Evolutionary conservation across 2,888 invertebrate genomes (phyloP), one percentile per base, ranked within the genome.

Genomic region (Aporophyla nigra): DNA sequence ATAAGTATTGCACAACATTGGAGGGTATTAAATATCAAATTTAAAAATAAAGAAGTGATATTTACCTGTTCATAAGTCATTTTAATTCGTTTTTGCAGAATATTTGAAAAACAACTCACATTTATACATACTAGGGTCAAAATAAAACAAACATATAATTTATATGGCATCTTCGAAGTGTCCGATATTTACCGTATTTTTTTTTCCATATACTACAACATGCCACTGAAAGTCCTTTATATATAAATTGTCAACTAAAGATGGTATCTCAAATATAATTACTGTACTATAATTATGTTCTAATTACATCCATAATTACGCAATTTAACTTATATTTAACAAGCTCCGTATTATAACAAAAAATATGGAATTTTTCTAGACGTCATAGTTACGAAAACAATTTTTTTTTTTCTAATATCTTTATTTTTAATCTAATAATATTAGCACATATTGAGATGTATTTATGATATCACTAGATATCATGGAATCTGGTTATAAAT

Each of bases 191-290:
- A 10, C 5, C 21, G 27, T 54, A 49, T 69, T 56, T 76, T 56
- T 76, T 77, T 80, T 73, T 43, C 33, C 51, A 58, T 67, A 61
- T 2, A 14, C 33, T 3, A 4, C 10, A 33, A 53, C 5, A 54
- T 24, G 19, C 21, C 16, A 24, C 27, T 40, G 33, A 21, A 27
- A 51, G 33, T 27, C 67, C 56, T 79, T 74, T 85, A 67, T 87
- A 87, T 80, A 76, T 46, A 74, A 67, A 67, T 53, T 87, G 87
- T 87, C 86, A 86, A 74, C 71, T 70, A n/a, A 1, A 74, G 88
- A 86, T 86, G 54, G 61, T 86, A 87, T 87, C 88, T 76, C 9
- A 63, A 67, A 65, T 40, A 74, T 71, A 80, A 85, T 84, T 69
- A 49, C 56, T n/a, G 14, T 54, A 63, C 43, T 46, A 54, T 63